Evolutionary conservation across 2,888 invertebrate species (phyloP), one percentile per base, ranked within the genome.

Genomic region (Pseudanteris insignis): DNA sequence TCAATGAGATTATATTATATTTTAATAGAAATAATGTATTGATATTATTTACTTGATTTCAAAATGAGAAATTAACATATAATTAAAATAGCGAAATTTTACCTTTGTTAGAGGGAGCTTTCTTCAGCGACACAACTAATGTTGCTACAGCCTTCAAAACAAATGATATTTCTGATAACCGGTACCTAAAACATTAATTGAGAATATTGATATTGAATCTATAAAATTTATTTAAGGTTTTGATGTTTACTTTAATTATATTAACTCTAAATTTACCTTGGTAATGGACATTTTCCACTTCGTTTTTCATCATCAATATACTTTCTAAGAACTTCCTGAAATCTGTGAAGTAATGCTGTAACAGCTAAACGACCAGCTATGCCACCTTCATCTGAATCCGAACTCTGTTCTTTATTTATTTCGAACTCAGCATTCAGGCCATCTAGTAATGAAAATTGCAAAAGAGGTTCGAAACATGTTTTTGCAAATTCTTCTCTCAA

Each of bases 401-500:
- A 26, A 15, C 48, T 60, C 13, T 63, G 65, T 11, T 66, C 68
- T 9, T 67, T 66, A 12, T 51, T 65, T 5, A 58, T 66, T 36
- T 77, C 74, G 8, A 77, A 67, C 37, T 81, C 80, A 13, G 71
- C 75, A 36, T 77, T 81, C 26, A 87, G 82, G 60, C 91, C 91
- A 68, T 92, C 91, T 2, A 92, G 82, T 75, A 91, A 85, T 0
- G 96, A 96, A 82, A 96, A 96, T 81, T 96, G 95, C 33, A 97
- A 83, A 13, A 97, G 82, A 0, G 96, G 96, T 81, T 97, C 96
- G 76, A 97, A 97, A 77, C 97, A 97, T 0, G 92, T 91, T 75
- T 96, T 91, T 32, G 97, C 96, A 81, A 97, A 96, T 77, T 96
- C 96, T 81, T 97, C 96, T 10, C 96, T 83, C 65, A 96, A 84